Percentiles rank a stretch among this genome's conserved stretches.
phyloP scores from a whole-genome alignment of 2,113 vertebrate genomes.

The Salvelinus fontinalis region DNA sequence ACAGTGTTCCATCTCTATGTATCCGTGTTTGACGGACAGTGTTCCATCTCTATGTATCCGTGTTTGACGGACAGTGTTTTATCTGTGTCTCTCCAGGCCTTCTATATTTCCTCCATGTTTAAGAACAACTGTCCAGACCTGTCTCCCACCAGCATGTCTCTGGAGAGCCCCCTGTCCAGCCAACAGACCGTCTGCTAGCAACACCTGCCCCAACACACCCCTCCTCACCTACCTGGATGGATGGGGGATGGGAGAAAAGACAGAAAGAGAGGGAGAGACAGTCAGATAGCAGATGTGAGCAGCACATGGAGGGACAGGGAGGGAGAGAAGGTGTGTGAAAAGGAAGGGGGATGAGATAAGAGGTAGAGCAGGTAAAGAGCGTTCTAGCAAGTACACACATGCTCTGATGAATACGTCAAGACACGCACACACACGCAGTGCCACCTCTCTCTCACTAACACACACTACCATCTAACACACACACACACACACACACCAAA shows the following conservation, averaged over 20 bases:
- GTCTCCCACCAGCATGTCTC: constrained; percentile 55
- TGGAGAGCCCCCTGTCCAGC: constrained; percentile 78
- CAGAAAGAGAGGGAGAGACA: constrained; percentile 2
- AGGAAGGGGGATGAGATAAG: background rate
- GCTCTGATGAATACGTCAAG: constrained; percentile 24
- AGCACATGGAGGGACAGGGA: constrained; percentile 12
- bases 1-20: too few relatives aligned
- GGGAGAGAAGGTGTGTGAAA: constrained; percentile 14
- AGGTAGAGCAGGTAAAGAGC: constrained; percentile 33
- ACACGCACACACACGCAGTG: constrained; percentile 2
- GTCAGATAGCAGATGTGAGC: constrained; percentile 27
- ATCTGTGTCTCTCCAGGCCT: constrained; percentile 64
- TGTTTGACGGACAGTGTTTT: constrained; percentile 11
- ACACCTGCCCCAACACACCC: constrained; percentile 3
- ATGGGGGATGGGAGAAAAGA: background rate
- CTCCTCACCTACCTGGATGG: constrained; percentile 11
- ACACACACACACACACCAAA: background rate
- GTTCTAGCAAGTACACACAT: constrained; percentile 54
- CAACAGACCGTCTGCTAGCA: constrained; percentile 80
- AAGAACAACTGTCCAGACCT: constrained; percentile 57
- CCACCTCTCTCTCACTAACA: constrained; percentile 4
- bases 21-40: too few relatives aligned
- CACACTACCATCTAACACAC: constrained; percentile 35
- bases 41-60: too few relatives aligned
- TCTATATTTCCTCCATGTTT: constrained; percentile 82